phyloP scores from a whole-genome alignment of 2,113 vertebrate genomes.

The Cyanistes caeruleus region DNA sequence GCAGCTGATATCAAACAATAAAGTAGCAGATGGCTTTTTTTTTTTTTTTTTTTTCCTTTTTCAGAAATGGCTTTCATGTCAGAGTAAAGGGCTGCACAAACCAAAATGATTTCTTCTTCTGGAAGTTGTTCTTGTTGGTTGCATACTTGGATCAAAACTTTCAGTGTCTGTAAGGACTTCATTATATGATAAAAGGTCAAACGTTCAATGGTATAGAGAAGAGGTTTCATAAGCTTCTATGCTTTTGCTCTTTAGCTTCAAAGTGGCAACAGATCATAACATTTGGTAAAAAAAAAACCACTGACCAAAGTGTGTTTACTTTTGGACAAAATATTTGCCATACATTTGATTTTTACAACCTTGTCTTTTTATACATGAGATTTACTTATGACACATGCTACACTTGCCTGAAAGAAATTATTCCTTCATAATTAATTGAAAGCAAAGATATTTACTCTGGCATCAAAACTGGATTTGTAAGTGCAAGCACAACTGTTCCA shows the following conservation, averaged over 20 bases:
- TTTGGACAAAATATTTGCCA: neutral
- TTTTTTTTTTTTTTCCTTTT: neutral
- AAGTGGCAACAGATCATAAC: neutral
- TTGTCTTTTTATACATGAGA: neutral
- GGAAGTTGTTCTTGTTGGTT: neutral
- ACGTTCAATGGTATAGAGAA: neutral
- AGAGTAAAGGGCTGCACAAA: slow-evolving; percentile 29
- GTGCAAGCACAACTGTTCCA: neutral
- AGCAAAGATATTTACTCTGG: neutral
- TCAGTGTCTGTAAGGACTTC: neutral
- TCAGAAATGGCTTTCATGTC: slow-evolving; percentile 35
- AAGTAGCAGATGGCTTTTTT: slow-evolving; percentile 39
- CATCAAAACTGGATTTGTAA: neutral
- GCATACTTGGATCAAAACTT: neutral
- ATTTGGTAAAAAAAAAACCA: neutral
- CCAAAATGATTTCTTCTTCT: neutral
- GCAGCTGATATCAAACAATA: slow-evolving; percentile 46
- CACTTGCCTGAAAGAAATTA: neutral
- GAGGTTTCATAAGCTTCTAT: neutral
- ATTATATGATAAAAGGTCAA: neutral
- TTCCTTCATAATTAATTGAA: neutral
- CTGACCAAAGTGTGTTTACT: neutral
- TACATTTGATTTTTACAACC: neutral
- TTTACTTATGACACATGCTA: neutral
- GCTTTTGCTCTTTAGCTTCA: neutral